Conservation (phyloP, 2,888 invertebrate species). For the Heliconius charithonia region DNA sequence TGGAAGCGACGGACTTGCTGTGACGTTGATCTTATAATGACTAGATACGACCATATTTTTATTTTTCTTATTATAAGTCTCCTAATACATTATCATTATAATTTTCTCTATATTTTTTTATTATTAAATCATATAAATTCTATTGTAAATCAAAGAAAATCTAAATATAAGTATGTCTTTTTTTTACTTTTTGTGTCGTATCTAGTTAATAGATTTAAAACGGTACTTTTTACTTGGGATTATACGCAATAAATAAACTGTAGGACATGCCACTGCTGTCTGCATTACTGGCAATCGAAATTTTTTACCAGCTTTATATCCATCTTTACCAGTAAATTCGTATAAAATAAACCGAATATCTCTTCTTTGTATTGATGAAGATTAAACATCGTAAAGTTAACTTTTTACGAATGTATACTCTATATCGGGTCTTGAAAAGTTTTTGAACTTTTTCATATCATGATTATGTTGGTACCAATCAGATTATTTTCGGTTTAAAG, state of each 20-base stretch:
- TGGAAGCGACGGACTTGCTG: constrained; percentile 76
- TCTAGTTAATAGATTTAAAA: constrained; percentile 28
- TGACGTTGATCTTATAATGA: constrained; percentile 44
- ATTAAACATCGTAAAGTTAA: constrained; percentile 67
- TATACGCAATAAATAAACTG: constrained; percentile 79
- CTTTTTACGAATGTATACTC: constrained; percentile 56
- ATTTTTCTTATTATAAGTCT: background rate
- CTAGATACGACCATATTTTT: background rate
- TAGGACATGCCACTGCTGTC: constrained; percentile 74
- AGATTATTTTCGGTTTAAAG: too few species aligned
- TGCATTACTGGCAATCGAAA: constrained; percentile 79
- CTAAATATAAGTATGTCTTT: background rate
- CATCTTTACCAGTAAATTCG: constrained; percentile 73
- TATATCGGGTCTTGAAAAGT: background rate
- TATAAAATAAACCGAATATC: constrained; percentile 75
- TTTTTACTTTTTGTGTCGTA: background rate
- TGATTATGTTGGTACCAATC: background rate
- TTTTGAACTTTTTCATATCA: constrained; percentile 1
- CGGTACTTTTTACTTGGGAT: constrained; percentile 62
- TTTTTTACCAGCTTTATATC: constrained; percentile 80
- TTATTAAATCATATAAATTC: background rate
- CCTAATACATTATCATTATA: background rate
- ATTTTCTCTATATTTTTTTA: background rate
- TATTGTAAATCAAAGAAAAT: constrained; percentile 15
- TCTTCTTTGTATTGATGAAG: constrained; percentile 51